A percentile compares a stretch with the other conserved stretches of the same genome.
phyloP scores from a whole-genome alignment of 2,797 vertebrate species.

The Masticophis lateralis region DNA sequence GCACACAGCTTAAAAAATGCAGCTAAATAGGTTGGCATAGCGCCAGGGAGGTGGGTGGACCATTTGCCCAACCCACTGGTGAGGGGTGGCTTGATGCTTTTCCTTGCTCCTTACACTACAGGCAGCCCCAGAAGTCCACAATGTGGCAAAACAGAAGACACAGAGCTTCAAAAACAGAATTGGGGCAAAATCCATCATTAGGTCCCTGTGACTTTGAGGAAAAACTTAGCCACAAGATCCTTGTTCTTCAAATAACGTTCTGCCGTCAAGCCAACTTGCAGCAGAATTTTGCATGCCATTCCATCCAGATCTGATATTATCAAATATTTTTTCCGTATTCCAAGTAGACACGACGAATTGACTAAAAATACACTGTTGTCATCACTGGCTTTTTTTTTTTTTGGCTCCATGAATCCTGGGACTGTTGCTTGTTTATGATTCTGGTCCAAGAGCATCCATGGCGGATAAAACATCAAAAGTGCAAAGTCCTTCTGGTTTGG shows the following conservation, averaged over 20 bases:
- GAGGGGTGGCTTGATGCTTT: not conserved
- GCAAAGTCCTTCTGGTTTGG: not conserved
- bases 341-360: not conserved
- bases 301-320: not conserved
- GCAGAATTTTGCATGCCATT: not conserved
- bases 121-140: not conserved
- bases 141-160: not conserved
- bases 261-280: not conserved
- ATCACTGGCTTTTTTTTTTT: not conserved
- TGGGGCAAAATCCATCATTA: not conserved
- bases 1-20: too few relatives aligned
- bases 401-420: rapidly evolving
- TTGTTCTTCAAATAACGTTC: not conserved
- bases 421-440: not conserved
- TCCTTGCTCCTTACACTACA: not conserved
- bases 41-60: too few relatives aligned
- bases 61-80: too few relatives aligned
- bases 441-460: not conserved
- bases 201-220: not conserved
- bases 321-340: rapidly evolving
- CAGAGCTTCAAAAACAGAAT: too few relatives aligned
- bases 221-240: not conserved
- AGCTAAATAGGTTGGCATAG: too few relatives aligned
- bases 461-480: not conserved
- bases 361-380: not conserved